phyloP scores from a whole-genome alignment of 2,113 vertebrate genomes.

The Stomatorhinus ivindoensis region DNA sequence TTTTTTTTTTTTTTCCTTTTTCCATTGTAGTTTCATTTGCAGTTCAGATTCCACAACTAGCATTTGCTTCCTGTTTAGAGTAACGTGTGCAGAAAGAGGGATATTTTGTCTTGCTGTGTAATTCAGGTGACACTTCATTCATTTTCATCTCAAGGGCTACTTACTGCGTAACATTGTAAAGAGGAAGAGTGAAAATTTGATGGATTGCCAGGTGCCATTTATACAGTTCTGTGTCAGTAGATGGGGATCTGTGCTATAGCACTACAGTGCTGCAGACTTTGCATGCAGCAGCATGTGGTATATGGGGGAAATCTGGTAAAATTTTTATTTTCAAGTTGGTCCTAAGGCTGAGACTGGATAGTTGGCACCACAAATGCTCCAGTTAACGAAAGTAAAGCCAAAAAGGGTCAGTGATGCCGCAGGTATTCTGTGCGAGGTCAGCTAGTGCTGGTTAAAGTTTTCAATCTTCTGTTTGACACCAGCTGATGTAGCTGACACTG shows the following conservation, averaged over 20 bases:
- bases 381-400: neutral
- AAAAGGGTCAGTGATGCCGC: neutral
- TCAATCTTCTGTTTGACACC: neutral
- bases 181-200: neutral
- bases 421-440: neutral
- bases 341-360: neutral
- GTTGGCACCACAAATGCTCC: neutral
- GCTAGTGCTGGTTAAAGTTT: neutral
- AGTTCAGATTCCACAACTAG: neutral
- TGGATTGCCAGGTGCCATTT: neutral
- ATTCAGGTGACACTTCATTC: constrained; percentile 49
- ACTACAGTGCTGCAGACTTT: neutral
- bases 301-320: neutral
- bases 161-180: constrained; percentile 44
- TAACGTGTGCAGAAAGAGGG: neutral
- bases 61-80: neutral
- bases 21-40: neutral
- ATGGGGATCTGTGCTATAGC: neutral
- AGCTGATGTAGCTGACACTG: neutral
- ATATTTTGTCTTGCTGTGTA: constrained; percentile 7
- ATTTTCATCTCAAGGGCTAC: constrained; percentile 64
- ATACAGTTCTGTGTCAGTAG: neutral
- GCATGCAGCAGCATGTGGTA: neutral
- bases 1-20: neutral
- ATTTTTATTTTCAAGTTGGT: neutral